These are phyloP conservation scores for Gonatopus flavifemur DNA, from an alignment of 1,140 invertebrate genomes.

Conservation along the genomic window DNA sequence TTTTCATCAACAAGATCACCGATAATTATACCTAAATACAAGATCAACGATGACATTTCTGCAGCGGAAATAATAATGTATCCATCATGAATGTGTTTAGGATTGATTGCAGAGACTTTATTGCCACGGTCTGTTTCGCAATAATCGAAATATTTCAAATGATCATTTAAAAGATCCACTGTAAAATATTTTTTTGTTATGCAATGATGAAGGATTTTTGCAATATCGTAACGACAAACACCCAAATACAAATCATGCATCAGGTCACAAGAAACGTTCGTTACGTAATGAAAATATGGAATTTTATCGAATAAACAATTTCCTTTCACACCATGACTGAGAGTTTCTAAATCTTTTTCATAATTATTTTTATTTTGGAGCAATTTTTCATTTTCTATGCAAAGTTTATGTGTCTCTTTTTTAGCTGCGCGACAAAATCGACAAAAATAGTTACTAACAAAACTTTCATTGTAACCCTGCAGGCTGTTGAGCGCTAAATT, in stretches of 20 bases:
- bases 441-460: slow-evolving; percentile 21
- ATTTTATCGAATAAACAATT: slow-evolving; percentile 27
- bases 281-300: slow-evolving; percentile 18
- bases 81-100: slow-evolving; percentile 16
- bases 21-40: slow-evolving; percentile 27
- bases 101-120: slow-evolving; percentile 10
- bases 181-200: slow-evolving; percentile 16
- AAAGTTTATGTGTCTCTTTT: slow-evolving; percentile 9
- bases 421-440: slow-evolving; percentile 22
- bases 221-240: slow-evolving; percentile 22
- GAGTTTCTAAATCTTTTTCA: slow-evolving; percentile 10
- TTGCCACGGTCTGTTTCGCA: slow-evolving; percentile 9
- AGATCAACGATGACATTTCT: slow-evolving; percentile 26
- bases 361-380: slow-evolving; percentile 22
- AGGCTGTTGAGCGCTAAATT: slow-evolving; percentile 21
- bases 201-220: slow-evolving; percentile 16
- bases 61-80: slow-evolving; percentile 16
- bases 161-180: slow-evolving; percentile 15
- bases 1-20: slow-evolving; percentile 20
- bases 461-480: slow-evolving; percentile 17
- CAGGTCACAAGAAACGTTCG: slow-evolving; percentile 16
- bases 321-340: slow-evolving; percentile 18
- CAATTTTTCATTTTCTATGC: slow-evolving; percentile 9
- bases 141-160: slow-evolving; percentile 22
- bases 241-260: slow-evolving; percentile 26